Conservation (phyloP, 64 coral and sea anemone species). For the Astreopora myriophthalma region DNA sequence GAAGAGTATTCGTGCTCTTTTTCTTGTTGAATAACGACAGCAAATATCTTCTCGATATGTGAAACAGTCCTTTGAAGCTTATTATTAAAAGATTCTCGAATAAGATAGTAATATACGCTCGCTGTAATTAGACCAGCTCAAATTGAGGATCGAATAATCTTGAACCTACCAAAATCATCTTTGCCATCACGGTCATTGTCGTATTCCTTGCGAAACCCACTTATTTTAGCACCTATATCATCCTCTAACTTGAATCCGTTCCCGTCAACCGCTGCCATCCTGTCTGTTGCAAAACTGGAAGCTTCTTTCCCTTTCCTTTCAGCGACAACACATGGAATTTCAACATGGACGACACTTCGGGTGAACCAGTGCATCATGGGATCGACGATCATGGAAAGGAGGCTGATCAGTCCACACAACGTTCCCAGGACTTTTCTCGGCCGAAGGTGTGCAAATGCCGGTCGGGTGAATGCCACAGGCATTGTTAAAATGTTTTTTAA, state of each 20-base stretch:
- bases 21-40: too few species aligned
- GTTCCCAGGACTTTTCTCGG: too few species aligned
- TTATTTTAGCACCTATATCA: conserved; percentile 71
- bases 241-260: conserved; percentile 52
- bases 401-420: background rate
- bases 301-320: background rate
- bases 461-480: too few species aligned
- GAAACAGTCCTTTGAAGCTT: too few species aligned
- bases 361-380: background rate
- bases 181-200: conserved; percentile 57
- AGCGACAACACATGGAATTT: background rate
- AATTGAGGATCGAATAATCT: background rate
- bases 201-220: conserved; percentile 56
- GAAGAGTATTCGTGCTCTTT: too few species aligned
- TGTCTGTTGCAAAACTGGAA: background rate
- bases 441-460: too few species aligned
- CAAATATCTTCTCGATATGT: too few species aligned
- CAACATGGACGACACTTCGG: background rate
- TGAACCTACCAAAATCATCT: conserved; percentile 20
- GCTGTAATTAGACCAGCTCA: too few species aligned
- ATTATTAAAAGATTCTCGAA: too few species aligned
- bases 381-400: background rate
- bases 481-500: too few species aligned
- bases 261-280: conserved; percentile 43
- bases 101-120: too few species aligned